Conservation (phyloP, 2,113 vertebrate genomes). For the Colossoma macropomum region DNA sequence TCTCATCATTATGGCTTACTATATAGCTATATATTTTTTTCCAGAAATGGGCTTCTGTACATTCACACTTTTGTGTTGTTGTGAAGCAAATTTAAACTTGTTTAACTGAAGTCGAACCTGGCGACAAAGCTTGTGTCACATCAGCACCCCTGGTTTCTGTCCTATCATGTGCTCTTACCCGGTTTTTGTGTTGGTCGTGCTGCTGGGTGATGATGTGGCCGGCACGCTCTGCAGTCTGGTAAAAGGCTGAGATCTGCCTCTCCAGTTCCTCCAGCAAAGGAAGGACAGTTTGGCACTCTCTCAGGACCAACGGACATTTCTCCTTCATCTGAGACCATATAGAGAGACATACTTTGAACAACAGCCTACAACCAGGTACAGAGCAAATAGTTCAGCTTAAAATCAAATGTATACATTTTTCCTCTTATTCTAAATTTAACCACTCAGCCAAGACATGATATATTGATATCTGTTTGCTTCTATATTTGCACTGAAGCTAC, state of each 20-base stretch:
- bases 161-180: constrained; percentile 78
- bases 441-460: no score
- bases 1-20: no score
- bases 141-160: background rate
- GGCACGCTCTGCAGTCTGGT: constrained; percentile 87
- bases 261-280: constrained; percentile 89
- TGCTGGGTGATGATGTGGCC: constrained; percentile 82
- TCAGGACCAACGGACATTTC: constrained; percentile 78
- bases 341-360: background rate
- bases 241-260: constrained; percentile 88
- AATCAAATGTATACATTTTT: no score
- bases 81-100: no score
- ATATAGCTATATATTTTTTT: no score
- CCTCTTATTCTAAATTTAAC: no score
- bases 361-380: background rate
- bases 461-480: no score
- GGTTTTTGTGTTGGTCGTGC: constrained; percentile 87
- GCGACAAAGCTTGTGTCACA: background rate
- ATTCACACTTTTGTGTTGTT: no score
- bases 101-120: background rate
- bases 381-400: no score
- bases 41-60: no score
- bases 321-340: constrained; percentile 84
- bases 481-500: no score
- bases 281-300: constrained; percentile 85